Conservation (phyloP, 1,140 invertebrate species). For the Agraylea sexmaculata region DNA sequence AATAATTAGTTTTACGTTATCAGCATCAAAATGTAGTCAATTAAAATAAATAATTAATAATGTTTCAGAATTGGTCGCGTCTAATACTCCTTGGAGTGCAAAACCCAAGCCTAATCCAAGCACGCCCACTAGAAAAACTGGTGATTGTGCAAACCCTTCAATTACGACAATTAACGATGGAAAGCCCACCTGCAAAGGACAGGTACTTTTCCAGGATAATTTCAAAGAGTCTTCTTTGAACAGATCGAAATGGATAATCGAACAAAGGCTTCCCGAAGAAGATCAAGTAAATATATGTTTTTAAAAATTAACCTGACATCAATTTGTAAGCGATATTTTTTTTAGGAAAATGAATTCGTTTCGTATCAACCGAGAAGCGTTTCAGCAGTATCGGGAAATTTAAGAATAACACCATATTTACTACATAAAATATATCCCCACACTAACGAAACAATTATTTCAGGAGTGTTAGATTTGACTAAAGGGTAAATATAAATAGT, state of each 20-base stretch:
- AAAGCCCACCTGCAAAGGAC: conserved; percentile 22
- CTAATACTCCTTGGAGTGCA: too few species aligned
- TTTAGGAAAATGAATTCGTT: conserved; percentile 24
- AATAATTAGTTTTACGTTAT: too few species aligned
- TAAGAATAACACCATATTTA: conserved; percentile 8
- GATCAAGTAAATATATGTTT: conserved; percentile 11
- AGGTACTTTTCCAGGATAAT: conserved; percentile 28
- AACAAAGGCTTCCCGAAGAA: conserved; percentile 16
- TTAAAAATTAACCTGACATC: neutral
- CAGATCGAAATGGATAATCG: conserved; percentile 20
- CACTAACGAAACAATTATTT: conserved; percentile 1
- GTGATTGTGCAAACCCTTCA: too few species aligned
- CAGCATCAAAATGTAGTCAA: too few species aligned
- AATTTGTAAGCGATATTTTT: conserved; percentile 13
- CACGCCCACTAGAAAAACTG: too few species aligned
- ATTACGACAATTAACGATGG: conserved; percentile 17
- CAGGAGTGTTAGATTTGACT: conserved; percentile 10
- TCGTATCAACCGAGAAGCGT: conserved; percentile 19
- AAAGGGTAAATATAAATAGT: conserved; percentile 6
- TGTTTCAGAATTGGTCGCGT: too few species aligned
- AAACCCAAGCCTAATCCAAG: too few species aligned
- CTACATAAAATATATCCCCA: neutral
- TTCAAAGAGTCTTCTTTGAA: conserved; percentile 21
- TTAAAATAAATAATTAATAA: too few species aligned
- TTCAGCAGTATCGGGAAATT: conserved; percentile 1